phyloP scores from a whole-genome alignment of 2,888 invertebrate genomes.

The Ectemnius cavifrons region DNA sequence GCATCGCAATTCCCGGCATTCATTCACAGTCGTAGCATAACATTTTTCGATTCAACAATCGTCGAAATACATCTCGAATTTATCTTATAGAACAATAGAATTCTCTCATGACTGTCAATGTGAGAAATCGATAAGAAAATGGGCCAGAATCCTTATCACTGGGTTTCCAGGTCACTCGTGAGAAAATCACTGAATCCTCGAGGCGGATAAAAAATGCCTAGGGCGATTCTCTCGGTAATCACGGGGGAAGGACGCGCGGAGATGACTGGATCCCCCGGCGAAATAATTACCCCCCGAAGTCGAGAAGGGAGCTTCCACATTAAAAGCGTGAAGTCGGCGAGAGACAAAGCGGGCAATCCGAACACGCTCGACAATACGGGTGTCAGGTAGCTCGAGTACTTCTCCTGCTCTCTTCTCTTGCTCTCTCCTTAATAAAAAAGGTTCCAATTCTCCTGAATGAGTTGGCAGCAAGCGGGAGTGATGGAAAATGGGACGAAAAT shows the following conservation, averaged over 20 bases:
- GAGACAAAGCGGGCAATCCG: constrained; percentile 4
- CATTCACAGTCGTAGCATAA: not conserved
- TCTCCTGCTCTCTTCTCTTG: not conserved
- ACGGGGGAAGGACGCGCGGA: too few species aligned
- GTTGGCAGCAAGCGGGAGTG: not conserved
- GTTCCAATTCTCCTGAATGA: constrained; percentile 22
- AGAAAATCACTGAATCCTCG: too few species aligned
- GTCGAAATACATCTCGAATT: too few species aligned
- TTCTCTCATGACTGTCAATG: too few species aligned
- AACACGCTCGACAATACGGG: not conserved
- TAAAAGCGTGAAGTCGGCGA: not conserved
- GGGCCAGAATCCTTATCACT: too few species aligned
- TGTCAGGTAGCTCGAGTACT: not conserved
- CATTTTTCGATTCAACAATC: not conserved
- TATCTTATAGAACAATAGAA: too few species aligned
- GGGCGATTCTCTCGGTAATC: too few species aligned
- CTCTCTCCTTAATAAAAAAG: constrained; percentile 17
- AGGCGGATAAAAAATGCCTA: too few species aligned
- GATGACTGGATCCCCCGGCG: not conserved
- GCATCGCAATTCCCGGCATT: constrained; percentile 37
- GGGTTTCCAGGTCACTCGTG: too few species aligned
- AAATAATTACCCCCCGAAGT: not conserved
- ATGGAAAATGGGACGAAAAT: constrained; percentile 29
- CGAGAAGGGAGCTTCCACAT: not conserved
- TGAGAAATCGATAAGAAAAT: too few species aligned